phyloP scores from a whole-genome alignment of 2,888 invertebrate genomes.

The Caenorhabditis wallacei region DNA sequence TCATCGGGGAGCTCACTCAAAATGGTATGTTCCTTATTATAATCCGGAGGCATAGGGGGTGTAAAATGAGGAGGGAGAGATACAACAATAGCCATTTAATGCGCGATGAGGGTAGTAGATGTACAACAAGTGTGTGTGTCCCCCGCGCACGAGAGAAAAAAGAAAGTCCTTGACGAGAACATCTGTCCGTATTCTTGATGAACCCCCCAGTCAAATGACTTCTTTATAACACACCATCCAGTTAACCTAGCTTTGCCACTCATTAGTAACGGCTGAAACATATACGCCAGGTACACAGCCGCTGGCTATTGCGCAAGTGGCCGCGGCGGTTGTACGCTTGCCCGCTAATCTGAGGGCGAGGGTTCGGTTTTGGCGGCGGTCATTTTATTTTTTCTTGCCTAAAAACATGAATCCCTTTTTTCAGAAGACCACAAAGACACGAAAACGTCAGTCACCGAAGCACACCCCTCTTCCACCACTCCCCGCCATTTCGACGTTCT shows the following conservation, averaged over 20 bases:
- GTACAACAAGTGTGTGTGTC: constrained; percentile 42
- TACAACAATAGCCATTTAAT: constrained; percentile 54
- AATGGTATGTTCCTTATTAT: constrained; percentile 27
- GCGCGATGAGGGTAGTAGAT: constrained; percentile 30
- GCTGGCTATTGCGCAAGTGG: no score
- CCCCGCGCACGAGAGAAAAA: constrained; percentile 3
- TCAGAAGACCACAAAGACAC: constrained; percentile 41
- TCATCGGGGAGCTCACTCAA: constrained; percentile 12
- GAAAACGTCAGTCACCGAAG: constrained; percentile 53
- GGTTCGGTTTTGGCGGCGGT: no score
- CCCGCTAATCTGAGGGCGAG: no score
- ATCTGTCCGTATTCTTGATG: constrained; percentile 30
- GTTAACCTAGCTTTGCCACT: no score
- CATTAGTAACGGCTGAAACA: no score
- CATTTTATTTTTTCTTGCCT: no score
- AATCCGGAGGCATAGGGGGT: constrained; percentile 12
- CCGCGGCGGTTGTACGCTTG: no score
- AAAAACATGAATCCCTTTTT: no score
- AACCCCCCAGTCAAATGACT: not conserved
- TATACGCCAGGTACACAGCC: no score
- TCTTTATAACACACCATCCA: no score
- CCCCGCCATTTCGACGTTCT: constrained; percentile 56
- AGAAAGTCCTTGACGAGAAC: constrained; percentile 55
- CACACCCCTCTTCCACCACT: constrained; percentile 37
- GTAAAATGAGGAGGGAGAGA: constrained; percentile 7